Evolutionary conservation across 1,140 invertebrate genomes (phyloP), one percentile per base, ranked within the genome.

Genomic region (Drosophila rufa): DNA sequence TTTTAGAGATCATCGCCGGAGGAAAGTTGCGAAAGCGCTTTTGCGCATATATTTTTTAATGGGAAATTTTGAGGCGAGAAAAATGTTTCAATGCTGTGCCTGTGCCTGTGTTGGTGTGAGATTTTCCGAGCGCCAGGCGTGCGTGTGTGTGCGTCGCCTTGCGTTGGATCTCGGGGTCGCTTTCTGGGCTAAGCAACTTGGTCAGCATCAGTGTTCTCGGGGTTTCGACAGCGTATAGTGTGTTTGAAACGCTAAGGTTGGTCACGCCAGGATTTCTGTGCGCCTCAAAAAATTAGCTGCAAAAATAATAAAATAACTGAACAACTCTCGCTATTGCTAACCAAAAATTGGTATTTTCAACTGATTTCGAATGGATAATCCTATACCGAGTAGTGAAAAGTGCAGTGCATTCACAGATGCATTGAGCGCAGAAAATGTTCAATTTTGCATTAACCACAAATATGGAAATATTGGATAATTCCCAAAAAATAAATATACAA

Each of bases 221-320:
- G 92, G 92, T 92, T 93, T 93, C 92, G 87, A 91, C 92, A 92
- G 91, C 91, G 92, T 92, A 92, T 93, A 92, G 92, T 93, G 92
- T 93, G 91, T 91, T 93, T 92, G 91, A 90, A 93, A 93, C 92
- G 92, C 92, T 93, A 93, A 93, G 92, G 92, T 93, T 92, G 80
- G 92, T 93, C 79, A 58, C 91, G 79, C 78, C 85, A 89, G 85
- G 85, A 89, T 89, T 89, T 82, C 53, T 25, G 53, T 12, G 47
- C 68, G 50, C 56, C 1, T 11, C 15, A 8, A 77, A 60, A 84
- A 74, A 60, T 15, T 51, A 68, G 30, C 62, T 50, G 33, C 53
- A 46, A 64, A 56, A 50, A 47, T 25, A 61, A 46, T 50, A 22
- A 62, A 25, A 33, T 66, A 76, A 30, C 43, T 45, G 1, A 48